phyloP scores from a whole-genome alignment of 2,888 invertebrate genomes.

The Andrena camellia region DNA sequence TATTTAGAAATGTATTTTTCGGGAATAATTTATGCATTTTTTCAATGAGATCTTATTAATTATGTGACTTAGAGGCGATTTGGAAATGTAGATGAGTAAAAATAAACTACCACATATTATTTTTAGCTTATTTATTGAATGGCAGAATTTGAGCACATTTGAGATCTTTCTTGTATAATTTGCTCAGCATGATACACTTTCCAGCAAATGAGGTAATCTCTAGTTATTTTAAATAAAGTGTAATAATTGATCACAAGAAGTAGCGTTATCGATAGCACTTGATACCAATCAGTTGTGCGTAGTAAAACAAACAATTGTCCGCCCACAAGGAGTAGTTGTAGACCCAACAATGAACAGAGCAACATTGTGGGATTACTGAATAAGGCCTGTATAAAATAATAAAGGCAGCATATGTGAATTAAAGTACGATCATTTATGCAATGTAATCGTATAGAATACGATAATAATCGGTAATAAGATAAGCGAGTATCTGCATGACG shows the following conservation, averaged over 20 bases:
- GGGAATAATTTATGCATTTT: too few relatives aligned
- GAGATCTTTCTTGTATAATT: slow-evolving; percentile 88
- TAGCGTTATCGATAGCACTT: slow-evolving; percentile 93
- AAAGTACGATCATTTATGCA: not conserved
- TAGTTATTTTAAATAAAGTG: slow-evolving; percentile 94
- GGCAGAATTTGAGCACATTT: slow-evolving; percentile 54
- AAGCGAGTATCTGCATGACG: slow-evolving; percentile 84
- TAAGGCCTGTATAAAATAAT: slow-evolving; percentile 89
- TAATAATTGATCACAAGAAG: slow-evolving; percentile 96
- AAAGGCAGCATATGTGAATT: slow-evolving; percentile 15
- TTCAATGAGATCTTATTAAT: too few relatives aligned
- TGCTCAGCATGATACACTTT: slow-evolving; percentile 92
- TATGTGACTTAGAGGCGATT: too few relatives aligned
- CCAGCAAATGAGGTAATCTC: slow-evolving; percentile 95
- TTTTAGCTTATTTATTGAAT: slow-evolving; percentile 62
- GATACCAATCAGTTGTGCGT: slow-evolving; percentile 95
- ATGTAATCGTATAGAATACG: not conserved
- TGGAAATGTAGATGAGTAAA: not conserved
- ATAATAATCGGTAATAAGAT: slow-evolving; percentile 3
- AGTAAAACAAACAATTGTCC: slow-evolving; percentile 93
- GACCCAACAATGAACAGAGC: slow-evolving; percentile 90
- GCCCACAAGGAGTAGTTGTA: slow-evolving; percentile 90
- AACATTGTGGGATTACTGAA: slow-evolving; percentile 94
- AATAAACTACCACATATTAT: not conserved
- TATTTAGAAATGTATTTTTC: too few relatives aligned